Conservation (phyloP, 2,888 invertebrate genomes). For the Coelinius sp. region DNA sequence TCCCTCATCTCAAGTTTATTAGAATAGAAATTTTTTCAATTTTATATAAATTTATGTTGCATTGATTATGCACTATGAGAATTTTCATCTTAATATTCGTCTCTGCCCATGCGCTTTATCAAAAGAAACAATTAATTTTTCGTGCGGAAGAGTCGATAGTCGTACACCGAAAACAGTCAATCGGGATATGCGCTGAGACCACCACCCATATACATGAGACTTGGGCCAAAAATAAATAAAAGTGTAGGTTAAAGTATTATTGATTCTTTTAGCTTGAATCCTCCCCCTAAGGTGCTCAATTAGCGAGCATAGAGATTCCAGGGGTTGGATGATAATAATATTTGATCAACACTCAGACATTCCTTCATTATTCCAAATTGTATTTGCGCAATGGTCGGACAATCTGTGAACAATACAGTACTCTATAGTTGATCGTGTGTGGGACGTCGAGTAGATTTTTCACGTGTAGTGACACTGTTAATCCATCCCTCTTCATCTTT, state of each 20-base stretch:
- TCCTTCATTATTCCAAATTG: neutral
- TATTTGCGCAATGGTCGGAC: conserved; percentile 44
- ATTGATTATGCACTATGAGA: no score
- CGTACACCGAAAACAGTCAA: no score
- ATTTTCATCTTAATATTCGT: no score
- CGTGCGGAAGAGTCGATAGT: no score
- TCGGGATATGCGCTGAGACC: no score
- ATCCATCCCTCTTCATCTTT: conserved; percentile 38
- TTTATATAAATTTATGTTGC: no score
- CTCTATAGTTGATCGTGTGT: conserved; percentile 1
- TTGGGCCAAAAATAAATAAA: neutral
- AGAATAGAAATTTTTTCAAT: no score
- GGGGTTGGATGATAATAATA: conserved; percentile 20
- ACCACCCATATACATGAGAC: no score
- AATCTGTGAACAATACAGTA: conserved; percentile 60
- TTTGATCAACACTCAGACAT: conserved; percentile 43
- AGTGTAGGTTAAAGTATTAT: conserved; percentile 7
- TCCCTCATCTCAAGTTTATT: no score
- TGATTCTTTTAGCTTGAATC: conserved; percentile 25
- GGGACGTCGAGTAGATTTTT: conserved; percentile 39
- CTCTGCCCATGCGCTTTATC: no score
- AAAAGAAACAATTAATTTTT: no score
- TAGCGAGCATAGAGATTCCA: conserved; percentile 46
- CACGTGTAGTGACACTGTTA: conserved; percentile 40
- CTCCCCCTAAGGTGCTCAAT: conserved; percentile 43